Evolutionary conservation across 1,140 invertebrate genomes (phyloP).

Genomic region (Triops longicaudatus): DNA sequence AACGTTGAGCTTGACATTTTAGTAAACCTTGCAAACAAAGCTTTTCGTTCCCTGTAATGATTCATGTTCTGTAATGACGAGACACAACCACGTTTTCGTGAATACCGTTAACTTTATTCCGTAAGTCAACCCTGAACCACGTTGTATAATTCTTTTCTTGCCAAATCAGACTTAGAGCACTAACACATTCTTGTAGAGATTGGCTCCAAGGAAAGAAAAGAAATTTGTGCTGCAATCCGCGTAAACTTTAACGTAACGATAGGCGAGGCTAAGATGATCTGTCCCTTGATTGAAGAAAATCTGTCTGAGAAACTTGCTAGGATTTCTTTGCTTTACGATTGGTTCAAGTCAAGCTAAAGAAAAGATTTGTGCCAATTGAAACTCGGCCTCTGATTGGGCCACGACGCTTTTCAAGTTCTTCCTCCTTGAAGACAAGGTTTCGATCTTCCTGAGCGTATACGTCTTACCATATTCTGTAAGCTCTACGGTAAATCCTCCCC

Average conservation of each 20-base stretch:
- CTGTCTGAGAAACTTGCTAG: background rate
- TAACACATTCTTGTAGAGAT: background rate
- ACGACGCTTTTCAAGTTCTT: background rate
- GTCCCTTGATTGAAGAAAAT: background rate
- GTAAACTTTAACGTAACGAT: background rate
- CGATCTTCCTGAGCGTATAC: background rate
- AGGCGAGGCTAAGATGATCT: background rate
- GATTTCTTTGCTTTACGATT: background rate
- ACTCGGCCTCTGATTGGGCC: background rate
- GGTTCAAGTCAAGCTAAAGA: background rate
- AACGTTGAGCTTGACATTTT: too few species aligned
- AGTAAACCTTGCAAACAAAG: too few species aligned
- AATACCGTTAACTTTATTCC: too few species aligned
- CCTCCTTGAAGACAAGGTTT: background rate
- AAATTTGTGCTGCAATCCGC: background rate
- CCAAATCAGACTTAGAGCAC: too few species aligned
- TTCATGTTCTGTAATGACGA: too few species aligned
- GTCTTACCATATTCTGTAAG: background rate
- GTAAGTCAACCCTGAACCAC: too few species aligned
- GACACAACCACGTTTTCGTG: too few species aligned
- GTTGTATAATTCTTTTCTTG: too few species aligned
- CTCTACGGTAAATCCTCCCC: background rate
- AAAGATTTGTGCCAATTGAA: background rate
- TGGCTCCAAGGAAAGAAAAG: background rate
- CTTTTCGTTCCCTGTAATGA: too few species aligned